phyloP scores from a whole-genome alignment of 2,113 vertebrate species.

The Chrysemys picta region DNA sequence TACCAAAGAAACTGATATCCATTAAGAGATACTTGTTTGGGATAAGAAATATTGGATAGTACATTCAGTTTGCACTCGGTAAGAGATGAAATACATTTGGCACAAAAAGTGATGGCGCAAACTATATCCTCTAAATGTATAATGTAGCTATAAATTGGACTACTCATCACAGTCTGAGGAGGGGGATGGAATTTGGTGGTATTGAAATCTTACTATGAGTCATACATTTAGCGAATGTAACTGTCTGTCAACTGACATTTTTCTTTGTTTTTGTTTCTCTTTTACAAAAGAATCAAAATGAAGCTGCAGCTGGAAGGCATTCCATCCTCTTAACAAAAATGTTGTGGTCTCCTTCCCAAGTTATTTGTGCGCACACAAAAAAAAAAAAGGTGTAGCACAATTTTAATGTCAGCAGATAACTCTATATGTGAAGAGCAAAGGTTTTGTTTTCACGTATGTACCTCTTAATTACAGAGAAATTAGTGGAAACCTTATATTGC shows the following conservation, averaged over 20 bases:
- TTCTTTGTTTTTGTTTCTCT: background rate
- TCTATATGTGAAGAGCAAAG: background rate
- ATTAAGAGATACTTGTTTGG: background rate
- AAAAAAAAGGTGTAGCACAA: background rate
- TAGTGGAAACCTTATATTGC: background rate
- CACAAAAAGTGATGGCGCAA: slow-evolving; percentile 34
- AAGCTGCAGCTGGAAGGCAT: background rate
- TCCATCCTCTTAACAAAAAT: background rate
- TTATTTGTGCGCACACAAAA: background rate
- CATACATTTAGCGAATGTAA: background rate
- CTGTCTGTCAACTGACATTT: slow-evolving; percentile 17
- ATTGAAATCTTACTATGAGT: background rate
- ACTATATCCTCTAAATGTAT: background rate
- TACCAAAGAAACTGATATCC: background rate
- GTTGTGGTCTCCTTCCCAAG: background rate
- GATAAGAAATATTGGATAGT: background rate
- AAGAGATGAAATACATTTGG: slow-evolving; percentile 1
- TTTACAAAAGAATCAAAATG: background rate
- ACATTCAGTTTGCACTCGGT: background rate
- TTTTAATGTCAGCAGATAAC: background rate
- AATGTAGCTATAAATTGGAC: background rate
- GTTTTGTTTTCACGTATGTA: background rate
- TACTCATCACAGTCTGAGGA: slow-evolving; percentile 8
- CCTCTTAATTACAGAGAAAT: background rate
- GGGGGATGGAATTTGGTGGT: background rate